Evolutionary conservation across 1,140 invertebrate species (phyloP), one percentile per base, ranked within the genome.

Genomic region (Microplitis mediator): DNA sequence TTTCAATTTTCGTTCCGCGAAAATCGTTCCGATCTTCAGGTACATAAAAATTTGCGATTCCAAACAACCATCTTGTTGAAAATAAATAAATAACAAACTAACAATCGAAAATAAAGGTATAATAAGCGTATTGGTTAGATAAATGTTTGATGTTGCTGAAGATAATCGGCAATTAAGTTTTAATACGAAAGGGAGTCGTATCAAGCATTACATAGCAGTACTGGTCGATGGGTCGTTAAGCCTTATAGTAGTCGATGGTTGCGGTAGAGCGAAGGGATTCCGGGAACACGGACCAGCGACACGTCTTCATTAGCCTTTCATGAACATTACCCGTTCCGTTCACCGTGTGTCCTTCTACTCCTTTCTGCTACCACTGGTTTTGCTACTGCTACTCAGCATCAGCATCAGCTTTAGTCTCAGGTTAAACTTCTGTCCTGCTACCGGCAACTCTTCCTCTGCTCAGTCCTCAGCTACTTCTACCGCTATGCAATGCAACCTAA

Each of bases 301-400:
- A 80, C 79, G 79, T 86, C 81, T 86, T 86, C 82, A 85, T 85
- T 85, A 86, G 82, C 83, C 81, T 84, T 86, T 84, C 79, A 86
- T 82, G 82, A 85, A 84, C 79, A 76, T 73, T 77, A 79, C 73
- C 74, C 76, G 72, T 65, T 70, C 77, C 74, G 62, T 69, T 45
- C 39, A 11, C 39, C 39, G 39, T 45, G 56, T 69, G 54, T 69
- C 67, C 54, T 52, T 69, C 35, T 52, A 45, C 11, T 45, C 39
- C 39, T 45, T 45, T 45, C 39, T 45, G 39, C 8, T 45, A 45
- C 39, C 39, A 8, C 39, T 45, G 39, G 23, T 56, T 60, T 14
- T 45, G 35, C 35, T 23, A 13, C 52, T 56, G n/a, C 52, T 23
- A 35, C 67, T 69, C n/a, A 11, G 67, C 36, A 11, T 45, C 11